Conservation (phyloP, 1,140 invertebrate genomes). For the Metopolophium dirhodum region DNA sequence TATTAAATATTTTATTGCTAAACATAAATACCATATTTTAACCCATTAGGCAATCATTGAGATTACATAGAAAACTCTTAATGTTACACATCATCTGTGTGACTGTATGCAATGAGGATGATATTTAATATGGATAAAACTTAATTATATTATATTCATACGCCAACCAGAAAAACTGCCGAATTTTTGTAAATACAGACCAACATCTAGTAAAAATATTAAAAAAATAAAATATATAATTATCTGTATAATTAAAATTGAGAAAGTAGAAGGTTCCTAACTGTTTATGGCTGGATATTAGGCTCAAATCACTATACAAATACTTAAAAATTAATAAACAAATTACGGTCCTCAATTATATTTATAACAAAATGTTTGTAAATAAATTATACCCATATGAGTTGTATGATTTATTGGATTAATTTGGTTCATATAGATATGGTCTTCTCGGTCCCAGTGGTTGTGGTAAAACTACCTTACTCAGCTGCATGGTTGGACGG, state of each 20-base stretch:
- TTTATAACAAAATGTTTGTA: not conserved
- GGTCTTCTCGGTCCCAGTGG: constrained; percentile 85
- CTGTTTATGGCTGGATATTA: not conserved
- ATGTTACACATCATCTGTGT: no score
- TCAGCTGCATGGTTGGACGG: constrained; percentile 83
- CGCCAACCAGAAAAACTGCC: not conserved
- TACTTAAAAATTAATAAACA: no score
- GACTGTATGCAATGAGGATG: no score
- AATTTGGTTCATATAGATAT: constrained; percentile 69
- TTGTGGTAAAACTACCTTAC: constrained; percentile 81
- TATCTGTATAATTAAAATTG: not conserved
- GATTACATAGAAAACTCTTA: no score
- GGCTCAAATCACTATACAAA: no score
- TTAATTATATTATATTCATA: not conserved
- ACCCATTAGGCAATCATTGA: no score
- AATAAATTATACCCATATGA: not conserved
- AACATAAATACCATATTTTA: no score
- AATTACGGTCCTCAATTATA: not conserved
- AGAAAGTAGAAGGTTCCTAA: not conserved
- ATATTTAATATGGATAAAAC: not conserved
- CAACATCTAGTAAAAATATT: not conserved
- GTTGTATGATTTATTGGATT: not conserved
- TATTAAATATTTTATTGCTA: no score
- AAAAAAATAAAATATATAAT: not conserved
- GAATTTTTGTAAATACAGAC: not conserved